Base-by-base conservation (phyloP, 2,113 vertebrate species). In the Pantherophis guttatus region DNA sequence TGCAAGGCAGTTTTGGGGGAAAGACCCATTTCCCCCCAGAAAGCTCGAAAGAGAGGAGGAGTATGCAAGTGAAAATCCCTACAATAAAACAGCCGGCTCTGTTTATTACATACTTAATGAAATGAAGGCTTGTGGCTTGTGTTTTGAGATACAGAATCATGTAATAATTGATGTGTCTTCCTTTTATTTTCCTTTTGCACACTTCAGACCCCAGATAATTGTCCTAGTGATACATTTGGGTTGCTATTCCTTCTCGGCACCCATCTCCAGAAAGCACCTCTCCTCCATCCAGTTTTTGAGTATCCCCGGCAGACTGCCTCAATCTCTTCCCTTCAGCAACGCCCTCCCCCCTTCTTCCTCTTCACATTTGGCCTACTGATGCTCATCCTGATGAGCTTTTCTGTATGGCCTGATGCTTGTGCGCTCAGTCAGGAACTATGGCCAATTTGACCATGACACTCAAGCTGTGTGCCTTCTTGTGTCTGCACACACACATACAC, bases 361-460 rank as follows among this genome's bases (percentile, higher is more conserved):
- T 4, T 58, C 62, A 53, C 55, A 23, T 62, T 86, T 87, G 94
- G 92, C 81, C 92, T 90, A 21, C 81, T 86, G 11, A 88, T 50
- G 39, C 75, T 57, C 53, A 88, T 81, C 91, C 88, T 65, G 87
- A 90, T 94, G 93, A 65, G 87, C 91, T 92, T 92, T 93, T 93
- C 95, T 90, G 57, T 92, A 88, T 39, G 94, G 75, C 93, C 90
- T 91, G 94, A 95, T 94, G 94, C 94, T 93, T 86, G 93, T 62
- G 75, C 81, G n/a, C 29, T 75, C 19, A 65, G 65, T 91, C 87
- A 91, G 93, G 87, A 87, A 87, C 94, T 39, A 58, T 95, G 93
- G 92, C 93, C 50, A 8, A 85, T 33, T 90, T 86, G 39, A 89
- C 89, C 88, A 24, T 90, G 75, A 90, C 29, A 62, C 91, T 86